Percentiles rank a stretch among this genome's conserved stretches.
Conservation (phyloP, 2,113 vertebrate genomes). For the Thamnophis sirtalis region DNA sequence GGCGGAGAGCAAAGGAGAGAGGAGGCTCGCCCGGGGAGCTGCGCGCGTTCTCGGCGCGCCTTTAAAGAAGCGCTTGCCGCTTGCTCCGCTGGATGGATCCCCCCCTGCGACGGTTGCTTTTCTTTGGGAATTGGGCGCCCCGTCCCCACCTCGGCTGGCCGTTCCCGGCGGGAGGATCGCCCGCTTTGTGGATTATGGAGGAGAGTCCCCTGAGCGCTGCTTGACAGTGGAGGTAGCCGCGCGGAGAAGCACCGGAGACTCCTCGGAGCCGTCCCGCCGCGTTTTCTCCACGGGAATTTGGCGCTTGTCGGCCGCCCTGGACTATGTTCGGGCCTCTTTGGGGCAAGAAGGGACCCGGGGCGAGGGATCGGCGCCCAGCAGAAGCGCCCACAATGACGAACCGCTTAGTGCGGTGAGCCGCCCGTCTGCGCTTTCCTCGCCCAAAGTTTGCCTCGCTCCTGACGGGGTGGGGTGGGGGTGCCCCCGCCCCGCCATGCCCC, state of each 20-base stretch:
- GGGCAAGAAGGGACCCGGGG: constrained; percentile 61
- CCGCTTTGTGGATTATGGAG: constrained; percentile 59
- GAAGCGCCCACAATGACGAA: constrained; percentile 53
- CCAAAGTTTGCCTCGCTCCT: constrained; percentile 67
- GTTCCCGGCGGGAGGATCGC: constrained; percentile 50
- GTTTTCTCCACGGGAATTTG: not conserved
- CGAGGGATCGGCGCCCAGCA: constrained; percentile 59
- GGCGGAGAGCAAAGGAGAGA: constrained; percentile 63
- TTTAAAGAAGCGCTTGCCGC: constrained; percentile 64
- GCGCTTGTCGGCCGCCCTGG: constrained; percentile 46
- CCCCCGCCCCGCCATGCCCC: constrained; percentile 60
- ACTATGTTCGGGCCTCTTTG: constrained; percentile 73
- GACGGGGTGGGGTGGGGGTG: not conserved
- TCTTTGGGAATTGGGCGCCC: not conserved
- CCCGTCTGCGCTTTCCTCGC: constrained; percentile 11
- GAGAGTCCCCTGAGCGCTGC: not conserved
- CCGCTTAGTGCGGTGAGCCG: constrained; percentile 65
- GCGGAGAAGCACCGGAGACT: constrained; percentile 13
- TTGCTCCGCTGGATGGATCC: constrained; percentile 56
- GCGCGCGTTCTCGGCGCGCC: constrained; percentile 53
- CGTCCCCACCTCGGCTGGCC: constrained; percentile 19
- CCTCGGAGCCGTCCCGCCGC: constrained; percentile 27
- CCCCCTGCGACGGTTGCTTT: constrained; percentile 37
- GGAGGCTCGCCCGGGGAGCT: constrained; percentile 45
- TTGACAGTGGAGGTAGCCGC: not conserved